Evolutionary conservation across 2,113 vertebrate species (phyloP).

Genomic region (Lampris megalopsis): DNA sequence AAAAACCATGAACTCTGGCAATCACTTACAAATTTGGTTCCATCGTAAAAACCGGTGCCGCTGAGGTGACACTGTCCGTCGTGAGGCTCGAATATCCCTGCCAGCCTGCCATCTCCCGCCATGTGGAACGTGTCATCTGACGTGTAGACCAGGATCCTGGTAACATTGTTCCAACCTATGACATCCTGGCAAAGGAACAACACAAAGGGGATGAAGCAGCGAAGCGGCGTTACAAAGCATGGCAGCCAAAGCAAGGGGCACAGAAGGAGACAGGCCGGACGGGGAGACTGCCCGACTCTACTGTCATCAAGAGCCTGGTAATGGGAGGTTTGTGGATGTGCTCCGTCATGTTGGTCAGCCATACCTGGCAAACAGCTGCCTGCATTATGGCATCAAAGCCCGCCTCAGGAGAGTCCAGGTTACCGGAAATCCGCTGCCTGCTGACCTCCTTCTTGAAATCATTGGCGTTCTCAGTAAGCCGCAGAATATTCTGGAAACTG

Average conservation of each 20-base stretch:
- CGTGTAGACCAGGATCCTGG: slow-evolving; percentile 85
- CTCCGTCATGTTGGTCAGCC: background rate
- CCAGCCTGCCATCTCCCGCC: slow-evolving; percentile 85
- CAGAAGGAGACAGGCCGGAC: background rate
- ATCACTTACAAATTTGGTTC: slow-evolving; percentile 70
- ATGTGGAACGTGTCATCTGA: slow-evolving; percentile 87
- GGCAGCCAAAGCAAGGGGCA: background rate
- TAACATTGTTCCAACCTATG: slow-evolving; percentile 85
- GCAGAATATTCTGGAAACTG: slow-evolving; percentile 81
- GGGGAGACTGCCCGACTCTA: background rate
- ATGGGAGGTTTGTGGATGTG: background rate
- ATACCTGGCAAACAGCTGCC: slow-evolving; percentile 83
- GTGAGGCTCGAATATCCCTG: slow-evolving; percentile 82
- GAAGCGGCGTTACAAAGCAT: background rate
- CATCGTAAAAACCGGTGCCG: slow-evolving; percentile 75
- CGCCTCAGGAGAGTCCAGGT: slow-evolving; percentile 84
- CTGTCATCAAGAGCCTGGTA: background rate
- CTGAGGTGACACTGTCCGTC: slow-evolving; percentile 85
- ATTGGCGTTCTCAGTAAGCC: slow-evolving; percentile 69
- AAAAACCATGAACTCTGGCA: background rate
- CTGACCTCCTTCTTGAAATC: slow-evolving; percentile 80
- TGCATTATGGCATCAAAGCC: slow-evolving; percentile 87
- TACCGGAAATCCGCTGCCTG: slow-evolving; percentile 83
- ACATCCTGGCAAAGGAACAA: slow-evolving; percentile 69
- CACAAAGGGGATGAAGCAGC: background rate